Conservation (phyloP, 2,888 invertebrate genomes). For the Cecidostiba fungosa region DNA sequence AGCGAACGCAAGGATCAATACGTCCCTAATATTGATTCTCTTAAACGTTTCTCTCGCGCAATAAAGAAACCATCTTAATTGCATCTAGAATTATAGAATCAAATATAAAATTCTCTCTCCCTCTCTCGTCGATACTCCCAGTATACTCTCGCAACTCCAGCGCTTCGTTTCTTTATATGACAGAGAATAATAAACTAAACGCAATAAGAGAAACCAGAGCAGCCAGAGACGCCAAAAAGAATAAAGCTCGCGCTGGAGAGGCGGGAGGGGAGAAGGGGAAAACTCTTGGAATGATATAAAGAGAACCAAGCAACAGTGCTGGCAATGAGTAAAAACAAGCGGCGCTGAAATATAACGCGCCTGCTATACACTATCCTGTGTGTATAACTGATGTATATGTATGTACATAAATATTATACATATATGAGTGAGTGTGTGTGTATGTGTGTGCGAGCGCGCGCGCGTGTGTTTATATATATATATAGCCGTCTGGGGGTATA, state of each 20-base stretch:
- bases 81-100: conserved; percentile 33
- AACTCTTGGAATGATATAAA: conserved; percentile 45
- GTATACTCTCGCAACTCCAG: background rate
- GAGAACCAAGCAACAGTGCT: conserved; percentile 35
- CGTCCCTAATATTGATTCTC: too few relatives aligned
- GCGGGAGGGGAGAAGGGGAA: background rate
- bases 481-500: background rate
- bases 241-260: background rate
- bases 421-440: too few relatives aligned
- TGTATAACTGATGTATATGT: background rate
- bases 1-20: too few relatives aligned
- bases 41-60: too few relatives aligned
- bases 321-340: conserved; percentile 55
- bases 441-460: too few relatives aligned
- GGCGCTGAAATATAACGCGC: conserved; percentile 18
- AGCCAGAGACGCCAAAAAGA: conserved; percentile 2
- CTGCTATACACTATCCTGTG: background rate
- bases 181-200: conserved; percentile 12
- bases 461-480: background rate
- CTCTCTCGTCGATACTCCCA: background rate
- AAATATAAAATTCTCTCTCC: background rate
- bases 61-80: background rate
- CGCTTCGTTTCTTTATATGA: background rate
- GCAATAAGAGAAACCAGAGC: conserved; percentile 13
- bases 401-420: too few relatives aligned